phyloP scores from a whole-genome alignment of 2,797 vertebrate genomes.

The Leucoraja ocellata region DNA sequence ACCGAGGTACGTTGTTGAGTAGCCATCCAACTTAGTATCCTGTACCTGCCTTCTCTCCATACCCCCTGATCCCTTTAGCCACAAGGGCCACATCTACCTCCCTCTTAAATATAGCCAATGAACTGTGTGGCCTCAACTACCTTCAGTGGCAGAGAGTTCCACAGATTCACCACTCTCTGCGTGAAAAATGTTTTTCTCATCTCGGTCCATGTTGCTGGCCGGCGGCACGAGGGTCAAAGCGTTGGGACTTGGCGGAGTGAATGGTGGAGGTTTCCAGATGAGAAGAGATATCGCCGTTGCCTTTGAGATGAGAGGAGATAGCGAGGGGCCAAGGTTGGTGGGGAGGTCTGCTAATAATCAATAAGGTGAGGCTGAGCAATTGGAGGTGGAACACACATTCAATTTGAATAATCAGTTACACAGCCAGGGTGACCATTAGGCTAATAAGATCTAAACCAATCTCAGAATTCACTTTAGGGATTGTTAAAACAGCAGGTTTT shows the following conservation, averaged over 20 bases:
- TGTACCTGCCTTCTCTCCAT: too few relatives aligned
- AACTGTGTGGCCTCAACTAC: too few relatives aligned
- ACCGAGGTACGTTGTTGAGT: too few relatives aligned
- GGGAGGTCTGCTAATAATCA: conserved; percentile 10
- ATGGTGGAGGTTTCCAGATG: neutral
- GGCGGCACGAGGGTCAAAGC: neutral
- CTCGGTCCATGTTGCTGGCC: too few relatives aligned
- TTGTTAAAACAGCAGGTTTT: neutral
- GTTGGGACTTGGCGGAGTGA: neutral
- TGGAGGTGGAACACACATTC: neutral
- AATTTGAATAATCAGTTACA: conserved; percentile 34
- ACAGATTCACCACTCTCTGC: too few relatives aligned
- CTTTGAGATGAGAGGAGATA: neutral
- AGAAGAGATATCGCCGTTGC: neutral
- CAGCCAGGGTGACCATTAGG: conserved; percentile 30
- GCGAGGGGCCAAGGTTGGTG: neutral
- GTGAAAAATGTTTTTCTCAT: too few relatives aligned
- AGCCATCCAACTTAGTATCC: too few relatives aligned
- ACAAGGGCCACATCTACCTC: too few relatives aligned
- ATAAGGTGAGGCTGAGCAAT: conserved; percentile 1
- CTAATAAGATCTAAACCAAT: conserved; percentile 36
- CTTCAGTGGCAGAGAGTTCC: too few relatives aligned
- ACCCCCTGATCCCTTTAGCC: too few relatives aligned
- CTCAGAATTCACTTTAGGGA: conserved; percentile 29
- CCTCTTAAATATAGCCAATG: too few relatives aligned